Percentiles rank a stretch among this genome's conserved stretches.
Evolutionary conservation across 2,797 vertebrate genomes (phyloP).

Genomic region (Megaceryle alcyon): DNA sequence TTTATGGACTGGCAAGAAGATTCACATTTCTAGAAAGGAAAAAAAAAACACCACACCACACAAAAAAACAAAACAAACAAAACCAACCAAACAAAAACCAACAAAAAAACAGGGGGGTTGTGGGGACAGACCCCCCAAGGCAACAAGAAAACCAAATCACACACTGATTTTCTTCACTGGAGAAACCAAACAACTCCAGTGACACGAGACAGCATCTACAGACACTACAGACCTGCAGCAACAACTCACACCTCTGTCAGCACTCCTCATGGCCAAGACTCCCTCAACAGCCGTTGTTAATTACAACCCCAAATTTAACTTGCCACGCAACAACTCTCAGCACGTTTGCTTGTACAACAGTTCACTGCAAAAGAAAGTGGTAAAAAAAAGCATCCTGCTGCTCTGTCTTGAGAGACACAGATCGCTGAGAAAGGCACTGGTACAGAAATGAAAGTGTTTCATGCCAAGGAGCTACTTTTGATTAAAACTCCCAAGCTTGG

Average conservation of each 20-base stretch:
- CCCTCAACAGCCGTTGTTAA: not conserved
- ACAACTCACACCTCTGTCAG: not conserved
- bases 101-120: too few relatives aligned
- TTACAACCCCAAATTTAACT: not conserved
- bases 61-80: too few relatives aligned
- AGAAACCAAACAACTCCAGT: not conserved
- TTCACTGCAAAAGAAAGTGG: not conserved
- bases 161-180: not conserved
- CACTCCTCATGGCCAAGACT: not conserved
- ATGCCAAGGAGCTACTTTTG: not conserved
- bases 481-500: not conserved
- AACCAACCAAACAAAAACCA: too few relatives aligned
- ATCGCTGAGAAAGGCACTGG: not conserved
- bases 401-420: not conserved
- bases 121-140: too few relatives aligned
- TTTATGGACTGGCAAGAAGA: not conserved
- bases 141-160: not conserved
- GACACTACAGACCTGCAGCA: not conserved
- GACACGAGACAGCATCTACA: not conserved
- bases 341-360: not conserved
- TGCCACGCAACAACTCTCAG: not conserved
- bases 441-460: not conserved
- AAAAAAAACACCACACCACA: too few relatives aligned
- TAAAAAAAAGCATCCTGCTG: not conserved
- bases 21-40: not conserved